Evolutionary conservation across 2,113 vertebrate species (phyloP).

Genomic region (Rhipidura dahli): DNA sequence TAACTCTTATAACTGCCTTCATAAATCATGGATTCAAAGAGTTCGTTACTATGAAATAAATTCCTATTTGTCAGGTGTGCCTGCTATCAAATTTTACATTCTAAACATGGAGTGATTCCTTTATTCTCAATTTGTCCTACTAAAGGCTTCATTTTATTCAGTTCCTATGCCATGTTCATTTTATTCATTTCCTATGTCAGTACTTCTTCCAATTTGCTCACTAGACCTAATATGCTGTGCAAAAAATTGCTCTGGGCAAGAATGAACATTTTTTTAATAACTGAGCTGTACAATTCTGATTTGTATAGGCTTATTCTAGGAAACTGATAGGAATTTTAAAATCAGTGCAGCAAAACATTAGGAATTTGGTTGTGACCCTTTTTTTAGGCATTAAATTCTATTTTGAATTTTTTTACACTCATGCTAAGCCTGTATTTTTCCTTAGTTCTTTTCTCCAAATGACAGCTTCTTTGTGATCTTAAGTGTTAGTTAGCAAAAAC

Average conservation of each 20-base stretch:
- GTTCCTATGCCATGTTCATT: neutral
- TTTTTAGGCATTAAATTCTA: neutral
- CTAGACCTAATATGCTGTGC: neutral
- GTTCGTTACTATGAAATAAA: constrained; percentile 5
- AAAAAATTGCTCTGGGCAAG: neutral
- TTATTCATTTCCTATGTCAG: neutral
- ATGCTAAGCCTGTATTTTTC: neutral
- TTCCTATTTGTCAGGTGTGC: neutral
- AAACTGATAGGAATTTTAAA: neutral
- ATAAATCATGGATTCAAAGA: neutral
- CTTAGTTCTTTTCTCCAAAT: neutral
- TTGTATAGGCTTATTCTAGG: neutral
- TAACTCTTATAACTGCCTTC: neutral
- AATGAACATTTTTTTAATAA: neutral
- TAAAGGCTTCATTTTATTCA: neutral
- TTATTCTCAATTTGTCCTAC: neutral
- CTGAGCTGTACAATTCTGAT: neutral
- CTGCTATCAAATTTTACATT: neutral
- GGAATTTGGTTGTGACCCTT: neutral
- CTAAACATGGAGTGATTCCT: neutral
- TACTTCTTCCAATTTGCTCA: neutral
- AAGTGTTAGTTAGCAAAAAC: neutral
- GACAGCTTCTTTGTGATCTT: neutral
- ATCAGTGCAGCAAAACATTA: neutral
- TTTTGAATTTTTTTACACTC: neutral